These are phyloP conservation scores for Eurypyga helias DNA, from an alignment of 2,113 vertebrate genomes.

Conservation along the genomic window DNA sequence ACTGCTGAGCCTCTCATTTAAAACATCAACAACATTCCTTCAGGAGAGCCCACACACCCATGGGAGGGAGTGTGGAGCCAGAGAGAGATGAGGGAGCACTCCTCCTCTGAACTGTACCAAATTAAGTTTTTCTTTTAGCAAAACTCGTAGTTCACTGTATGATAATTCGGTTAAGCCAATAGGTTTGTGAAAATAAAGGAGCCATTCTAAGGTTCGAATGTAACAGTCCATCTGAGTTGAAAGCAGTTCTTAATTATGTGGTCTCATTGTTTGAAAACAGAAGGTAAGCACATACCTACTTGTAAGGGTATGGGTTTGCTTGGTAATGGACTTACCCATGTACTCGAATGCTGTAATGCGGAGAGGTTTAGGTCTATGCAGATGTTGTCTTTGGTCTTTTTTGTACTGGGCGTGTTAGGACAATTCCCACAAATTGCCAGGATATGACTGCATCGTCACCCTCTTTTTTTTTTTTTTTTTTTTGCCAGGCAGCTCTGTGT, in stretches of 20 bases:
- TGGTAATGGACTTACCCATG: background rate
- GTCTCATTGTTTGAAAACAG: background rate
- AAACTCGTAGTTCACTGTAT: background rate
- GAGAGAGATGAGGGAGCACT: background rate
- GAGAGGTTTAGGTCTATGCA: rapidly evolving
- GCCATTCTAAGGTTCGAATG: background rate
- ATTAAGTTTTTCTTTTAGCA: background rate
- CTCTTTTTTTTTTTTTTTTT: background rate
- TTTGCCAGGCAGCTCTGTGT: background rate
- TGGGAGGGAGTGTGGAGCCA: background rate
- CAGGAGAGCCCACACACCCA: background rate
- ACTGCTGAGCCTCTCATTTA: background rate
- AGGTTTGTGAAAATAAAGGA: background rate
- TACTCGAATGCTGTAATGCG: background rate
- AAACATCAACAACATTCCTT: background rate
- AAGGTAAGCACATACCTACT: background rate
- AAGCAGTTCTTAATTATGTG: background rate
- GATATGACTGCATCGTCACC: background rate
- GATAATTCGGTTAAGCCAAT: background rate
- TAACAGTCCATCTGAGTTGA: background rate
- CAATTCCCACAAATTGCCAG: constrained; percentile 11
- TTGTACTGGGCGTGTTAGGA: background rate
- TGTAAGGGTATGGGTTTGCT: background rate
- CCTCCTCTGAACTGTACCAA: background rate
- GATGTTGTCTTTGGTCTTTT: background rate